phyloP scores from a whole-genome alignment of 2,113 vertebrate species.

The Prinia subflava region DNA sequence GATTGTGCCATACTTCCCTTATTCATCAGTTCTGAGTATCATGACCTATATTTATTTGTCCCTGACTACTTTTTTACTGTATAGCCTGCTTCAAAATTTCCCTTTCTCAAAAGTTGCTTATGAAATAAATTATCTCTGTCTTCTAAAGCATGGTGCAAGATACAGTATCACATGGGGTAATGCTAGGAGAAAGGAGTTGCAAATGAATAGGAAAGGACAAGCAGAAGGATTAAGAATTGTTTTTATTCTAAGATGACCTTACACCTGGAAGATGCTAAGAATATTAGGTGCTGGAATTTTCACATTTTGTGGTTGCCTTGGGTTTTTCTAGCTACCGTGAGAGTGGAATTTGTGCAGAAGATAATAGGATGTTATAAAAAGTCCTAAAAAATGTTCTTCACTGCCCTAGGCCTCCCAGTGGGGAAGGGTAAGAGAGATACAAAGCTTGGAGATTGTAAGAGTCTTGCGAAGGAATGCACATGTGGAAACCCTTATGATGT shows the following conservation, averaged over 20 bases:
- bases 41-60: background rate
- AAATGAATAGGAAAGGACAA: background rate
- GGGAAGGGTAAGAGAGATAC: background rate
- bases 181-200: background rate
- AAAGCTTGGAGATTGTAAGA: background rate
- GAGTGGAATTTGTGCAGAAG: background rate
- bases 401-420: background rate
- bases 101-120: background rate
- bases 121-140: background rate
- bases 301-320: background rate
- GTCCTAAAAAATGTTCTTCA: background rate
- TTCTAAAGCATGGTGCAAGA: background rate
- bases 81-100: background rate
- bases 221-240: background rate
- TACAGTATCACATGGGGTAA: rapidly evolving
- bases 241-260: background rate
- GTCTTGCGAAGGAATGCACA: background rate
- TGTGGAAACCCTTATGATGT: background rate
- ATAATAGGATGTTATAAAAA: background rate
- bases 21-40: background rate
- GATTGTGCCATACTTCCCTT: background rate
- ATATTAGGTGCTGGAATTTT: background rate
- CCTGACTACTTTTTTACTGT: background rate
- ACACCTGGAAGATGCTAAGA: background rate
- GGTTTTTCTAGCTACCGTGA: background rate